Evolutionary conservation across 2,888 invertebrate species (phyloP), one percentile per base, ranked within the genome.

Genomic region (Cyrtodaria siliqua): DNA sequence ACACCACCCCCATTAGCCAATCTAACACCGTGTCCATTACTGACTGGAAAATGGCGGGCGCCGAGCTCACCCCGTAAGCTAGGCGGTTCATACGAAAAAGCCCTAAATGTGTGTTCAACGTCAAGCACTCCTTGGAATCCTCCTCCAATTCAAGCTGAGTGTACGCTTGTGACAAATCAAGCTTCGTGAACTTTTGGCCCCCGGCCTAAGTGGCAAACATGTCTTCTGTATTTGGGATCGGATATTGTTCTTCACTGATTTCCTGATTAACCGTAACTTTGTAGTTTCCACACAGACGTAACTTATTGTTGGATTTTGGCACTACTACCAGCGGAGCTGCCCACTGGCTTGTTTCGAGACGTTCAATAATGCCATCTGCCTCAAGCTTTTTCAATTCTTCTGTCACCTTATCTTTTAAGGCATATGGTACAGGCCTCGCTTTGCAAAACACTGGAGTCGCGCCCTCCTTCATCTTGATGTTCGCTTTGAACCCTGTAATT

Each of bases 241-340:
- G 68, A 71, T 81, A 71, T 47, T 86, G 83, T 44, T 88, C 86
- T 24, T 84, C 87, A 26, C 79, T 66, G n/a, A 89, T 62, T 42
- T 78, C 70, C n/a, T 61, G 70, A 68, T 87, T 89, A 12, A 89
- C 71, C 3, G 88, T 85, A 23, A 76, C 78, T 50, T 78, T 78
- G 55, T 71, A 84, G 44, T 80, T 78, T 12, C 78, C 78, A 70
- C 74, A 84, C 26, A 82, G 44, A 40, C 82, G 38, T 2, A 82
- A 27, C 14, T 59, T 55, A 16, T 63, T 50, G 20, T 78, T 64
- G 1, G 70, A 24, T 59, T 79, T 83, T 0, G 72, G 72, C 4
- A 86, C 80, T 12, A 80, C 67, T 6, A 86, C 79, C 20, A 82
- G 63, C 2, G 83, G 83, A 18, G 79, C 61, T 9, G 83, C 79